phyloP scores from a whole-genome alignment of 1,140 invertebrate genomes.

The Drosophila paulistorum region DNA sequence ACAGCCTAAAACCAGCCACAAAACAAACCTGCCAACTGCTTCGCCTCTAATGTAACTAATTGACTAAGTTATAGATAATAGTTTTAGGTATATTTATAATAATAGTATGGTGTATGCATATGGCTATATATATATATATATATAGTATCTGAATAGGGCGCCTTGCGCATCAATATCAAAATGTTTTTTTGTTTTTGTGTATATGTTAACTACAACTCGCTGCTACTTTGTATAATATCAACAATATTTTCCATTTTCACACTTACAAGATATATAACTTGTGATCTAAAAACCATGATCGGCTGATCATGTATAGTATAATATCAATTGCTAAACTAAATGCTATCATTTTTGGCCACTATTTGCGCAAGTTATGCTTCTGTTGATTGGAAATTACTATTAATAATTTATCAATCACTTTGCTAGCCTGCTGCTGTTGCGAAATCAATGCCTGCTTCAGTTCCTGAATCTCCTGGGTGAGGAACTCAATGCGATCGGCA shows the following conservation, averaged over 20 bases:
- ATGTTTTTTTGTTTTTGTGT: slow-evolving; percentile 46
- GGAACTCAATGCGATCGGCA: slow-evolving; percentile 85
- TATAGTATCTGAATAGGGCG: slow-evolving; percentile 46
- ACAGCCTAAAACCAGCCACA: slow-evolving; percentile 77
- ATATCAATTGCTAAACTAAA: slow-evolving; percentile 48
- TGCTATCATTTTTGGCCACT: slow-evolving; percentile 41
- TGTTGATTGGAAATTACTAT: slow-evolving; percentile 82
- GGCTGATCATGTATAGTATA: neutral
- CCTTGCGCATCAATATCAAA: slow-evolving; percentile 65
- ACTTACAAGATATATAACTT: slow-evolving; percentile 21
- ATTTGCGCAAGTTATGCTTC: slow-evolving; percentile 81
- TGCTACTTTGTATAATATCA: slow-evolving; percentile 1
- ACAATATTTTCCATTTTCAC: neutral
- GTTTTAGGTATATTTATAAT: slow-evolving; percentile 33
- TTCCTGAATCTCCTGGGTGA: slow-evolving; percentile 86
- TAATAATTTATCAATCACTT: slow-evolving; percentile 82
- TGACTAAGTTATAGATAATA: slow-evolving; percentile 47
- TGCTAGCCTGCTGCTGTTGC: slow-evolving; percentile 81
- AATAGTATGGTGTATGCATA: slow-evolving; percentile 43
- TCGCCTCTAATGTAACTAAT: slow-evolving; percentile 64
- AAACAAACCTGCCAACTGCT: slow-evolving; percentile 68
- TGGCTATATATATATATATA: slow-evolving; percentile 43
- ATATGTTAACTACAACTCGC: slow-evolving; percentile 15
- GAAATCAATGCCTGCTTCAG: slow-evolving; percentile 85
- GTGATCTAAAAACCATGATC: slow-evolving; percentile 13